phyloP scores from a whole-genome alignment of 2,113 vertebrate genomes.

The Myiagra hebetior region DNA sequence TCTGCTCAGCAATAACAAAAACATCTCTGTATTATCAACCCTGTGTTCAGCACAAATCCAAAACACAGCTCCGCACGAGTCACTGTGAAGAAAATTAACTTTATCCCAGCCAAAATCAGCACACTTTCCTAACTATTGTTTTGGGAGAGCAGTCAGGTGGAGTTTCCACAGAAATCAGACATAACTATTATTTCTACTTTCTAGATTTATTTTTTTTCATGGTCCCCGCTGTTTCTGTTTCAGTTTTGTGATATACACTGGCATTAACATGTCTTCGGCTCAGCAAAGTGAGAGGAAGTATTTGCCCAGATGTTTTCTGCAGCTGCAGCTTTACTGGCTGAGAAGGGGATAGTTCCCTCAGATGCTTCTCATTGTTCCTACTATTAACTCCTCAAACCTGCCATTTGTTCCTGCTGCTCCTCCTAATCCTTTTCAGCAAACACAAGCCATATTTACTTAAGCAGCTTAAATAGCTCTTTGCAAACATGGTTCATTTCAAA shows the following conservation, averaged over 20 bases:
- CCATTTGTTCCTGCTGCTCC: neutral
- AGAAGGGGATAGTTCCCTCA: neutral
- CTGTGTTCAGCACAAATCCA: neutral
- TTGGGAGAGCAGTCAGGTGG: neutral
- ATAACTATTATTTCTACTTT: neutral
- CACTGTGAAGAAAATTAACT: neutral
- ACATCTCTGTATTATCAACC: neutral
- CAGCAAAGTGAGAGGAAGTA: neutral
- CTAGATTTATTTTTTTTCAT: neutral
- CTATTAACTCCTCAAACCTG: neutral
- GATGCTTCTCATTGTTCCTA: neutral
- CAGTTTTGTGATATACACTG: neutral
- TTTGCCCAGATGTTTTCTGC: neutral
- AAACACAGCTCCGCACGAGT: neutral
- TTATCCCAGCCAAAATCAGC: neutral
- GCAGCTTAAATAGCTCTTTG: neutral
- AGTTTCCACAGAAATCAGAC: neutral
- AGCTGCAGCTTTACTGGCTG: neutral
- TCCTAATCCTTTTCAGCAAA: constrained; percentile 3
- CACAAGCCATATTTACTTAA: neutral
- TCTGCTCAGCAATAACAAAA: neutral
- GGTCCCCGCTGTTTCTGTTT: neutral
- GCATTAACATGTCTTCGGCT: neutral
- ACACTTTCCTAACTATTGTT: neutral
- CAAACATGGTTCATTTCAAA: neutral